These are phyloP conservation scores for Eupithecia inturbata DNA, from an alignment of 2,888 invertebrate species.

Conservation along the genomic window DNA sequence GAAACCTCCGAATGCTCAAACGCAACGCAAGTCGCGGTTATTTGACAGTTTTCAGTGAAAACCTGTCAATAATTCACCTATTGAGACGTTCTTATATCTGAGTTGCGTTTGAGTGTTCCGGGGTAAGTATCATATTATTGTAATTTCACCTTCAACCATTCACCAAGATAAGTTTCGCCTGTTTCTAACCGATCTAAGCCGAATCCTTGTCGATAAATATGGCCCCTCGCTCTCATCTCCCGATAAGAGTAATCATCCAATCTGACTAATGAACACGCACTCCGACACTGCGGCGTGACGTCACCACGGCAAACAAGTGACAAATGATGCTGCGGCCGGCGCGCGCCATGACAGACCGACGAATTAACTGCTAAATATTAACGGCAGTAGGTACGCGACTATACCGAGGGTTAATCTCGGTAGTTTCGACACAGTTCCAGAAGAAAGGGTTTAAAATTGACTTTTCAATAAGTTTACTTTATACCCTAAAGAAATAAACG, in stretches of 20 bases:
- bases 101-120: no score
- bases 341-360: background rate
- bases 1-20: no score
- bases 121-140: no score
- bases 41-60: no score
- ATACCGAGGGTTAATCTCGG: no score
- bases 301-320: conserved; percentile 5
- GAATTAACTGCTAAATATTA: conserved; percentile 17
- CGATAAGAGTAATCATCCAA: conserved; percentile 6
- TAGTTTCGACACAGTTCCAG: background rate
- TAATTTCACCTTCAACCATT: background rate
- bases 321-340: background rate
- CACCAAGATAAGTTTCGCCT: background rate
- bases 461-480: background rate
- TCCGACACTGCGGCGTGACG: background rate
- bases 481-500: no score
- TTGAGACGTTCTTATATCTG: no score
- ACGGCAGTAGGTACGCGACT: background rate
- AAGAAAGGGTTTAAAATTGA: background rate
- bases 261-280: conserved; percentile 14
- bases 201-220: background rate
- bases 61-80: no score
- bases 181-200: background rate
- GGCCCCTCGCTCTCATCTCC: background rate
- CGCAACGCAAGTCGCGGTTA: no score